Conservation (phyloP, 1,140 invertebrate genomes). For the Megathymus violae region DNA sequence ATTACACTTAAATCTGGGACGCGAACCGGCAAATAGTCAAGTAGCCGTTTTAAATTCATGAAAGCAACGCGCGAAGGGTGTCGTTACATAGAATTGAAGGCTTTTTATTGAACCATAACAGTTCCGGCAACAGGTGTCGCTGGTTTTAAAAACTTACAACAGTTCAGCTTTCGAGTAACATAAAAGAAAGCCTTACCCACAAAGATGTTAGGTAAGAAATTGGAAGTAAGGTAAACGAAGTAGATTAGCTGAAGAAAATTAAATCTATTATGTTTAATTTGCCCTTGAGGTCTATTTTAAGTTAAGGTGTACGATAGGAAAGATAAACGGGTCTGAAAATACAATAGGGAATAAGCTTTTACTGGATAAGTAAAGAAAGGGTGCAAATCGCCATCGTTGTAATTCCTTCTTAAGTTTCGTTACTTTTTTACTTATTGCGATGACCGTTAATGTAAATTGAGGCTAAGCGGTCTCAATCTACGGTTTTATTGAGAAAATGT, state of each 20-base stretch:
- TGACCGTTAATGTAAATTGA: slow-evolving; percentile 18
- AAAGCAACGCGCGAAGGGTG: slow-evolving; percentile 27
- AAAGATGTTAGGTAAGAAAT: slow-evolving; percentile 8
- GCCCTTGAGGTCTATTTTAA: slow-evolving; percentile 5
- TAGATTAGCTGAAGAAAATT: slow-evolving; percentile 22
- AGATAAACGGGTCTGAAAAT: slow-evolving; percentile 11
- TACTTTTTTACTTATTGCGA: background rate
- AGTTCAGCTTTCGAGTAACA: slow-evolving; percentile 1
- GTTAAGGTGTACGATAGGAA: slow-evolving; percentile 1
- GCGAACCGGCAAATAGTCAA: slow-evolving; percentile 20
- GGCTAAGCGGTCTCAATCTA: slow-evolving; percentile 12
- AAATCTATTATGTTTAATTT: slow-evolving; percentile 24
- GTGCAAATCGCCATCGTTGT: background rate
- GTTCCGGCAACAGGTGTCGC: slow-evolving; percentile 28
- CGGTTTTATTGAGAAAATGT: slow-evolving; percentile 11
- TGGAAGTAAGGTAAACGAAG: background rate
- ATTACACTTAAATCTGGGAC: slow-evolving; percentile 29
- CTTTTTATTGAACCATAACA: slow-evolving; percentile 36
- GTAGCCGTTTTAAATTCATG: slow-evolving; percentile 30
- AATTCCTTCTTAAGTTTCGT: slow-evolving; percentile 4
- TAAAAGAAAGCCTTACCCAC: slow-evolving; percentile 26
- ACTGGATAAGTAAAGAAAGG: background rate
- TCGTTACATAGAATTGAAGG: slow-evolving; percentile 33
- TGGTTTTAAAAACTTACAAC: slow-evolving; percentile 32
- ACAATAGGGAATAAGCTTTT: slow-evolving; percentile 1